Conservation (phyloP, 2,797 vertebrate genomes). For the Muscicapa comitata region DNA sequence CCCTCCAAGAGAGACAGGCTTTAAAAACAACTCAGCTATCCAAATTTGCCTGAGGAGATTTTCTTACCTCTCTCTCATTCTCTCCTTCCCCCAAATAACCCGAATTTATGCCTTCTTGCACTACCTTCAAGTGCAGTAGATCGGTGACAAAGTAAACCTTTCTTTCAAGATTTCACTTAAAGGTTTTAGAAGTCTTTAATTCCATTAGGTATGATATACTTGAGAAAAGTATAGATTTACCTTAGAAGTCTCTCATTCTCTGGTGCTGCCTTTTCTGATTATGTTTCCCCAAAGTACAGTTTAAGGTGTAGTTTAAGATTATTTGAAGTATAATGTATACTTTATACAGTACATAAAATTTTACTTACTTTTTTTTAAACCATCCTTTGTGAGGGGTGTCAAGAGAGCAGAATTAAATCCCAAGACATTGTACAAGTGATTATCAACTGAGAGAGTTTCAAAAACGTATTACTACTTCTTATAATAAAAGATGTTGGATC, state of each 20-base stretch:
- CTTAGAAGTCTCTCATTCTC: slow-evolving; percentile 6
- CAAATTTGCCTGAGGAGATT: neutral
- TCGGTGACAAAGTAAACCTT: neutral
- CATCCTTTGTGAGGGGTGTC: neutral
- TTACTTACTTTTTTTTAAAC: slow-evolving; percentile 55
- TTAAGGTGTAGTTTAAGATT: slow-evolving; percentile 47
- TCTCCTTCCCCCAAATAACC: neutral
- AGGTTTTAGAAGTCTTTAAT: slow-evolving; percentile 16
- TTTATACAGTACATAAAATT: slow-evolving; percentile 45
- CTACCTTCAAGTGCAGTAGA: neutral
- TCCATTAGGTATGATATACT: slow-evolving; percentile 33
- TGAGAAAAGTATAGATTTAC: slow-evolving; percentile 34
- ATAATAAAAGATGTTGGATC: neutral
- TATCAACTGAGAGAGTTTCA: slow-evolving; percentile 5
- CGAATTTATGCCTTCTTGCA: neutral
- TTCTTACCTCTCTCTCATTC: neutral
- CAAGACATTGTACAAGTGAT: slow-evolving; percentile 1
- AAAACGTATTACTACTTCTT: neutral
- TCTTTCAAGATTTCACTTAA: neutral
- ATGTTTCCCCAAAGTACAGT: slow-evolving; percentile 55
- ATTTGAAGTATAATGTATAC: slow-evolving; percentile 50
- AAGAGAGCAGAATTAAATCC: slow-evolving; percentile 39
- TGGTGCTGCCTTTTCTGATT: slow-evolving; percentile 14
- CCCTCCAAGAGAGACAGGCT: neutral
- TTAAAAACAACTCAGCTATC: slow-evolving; percentile 11